Percentiles rank a stretch among this genome's conserved stretches.
Evolutionary conservation across 2,113 vertebrate genomes (phyloP).

Genomic region (Girardinichthys multiradiatus): DNA sequence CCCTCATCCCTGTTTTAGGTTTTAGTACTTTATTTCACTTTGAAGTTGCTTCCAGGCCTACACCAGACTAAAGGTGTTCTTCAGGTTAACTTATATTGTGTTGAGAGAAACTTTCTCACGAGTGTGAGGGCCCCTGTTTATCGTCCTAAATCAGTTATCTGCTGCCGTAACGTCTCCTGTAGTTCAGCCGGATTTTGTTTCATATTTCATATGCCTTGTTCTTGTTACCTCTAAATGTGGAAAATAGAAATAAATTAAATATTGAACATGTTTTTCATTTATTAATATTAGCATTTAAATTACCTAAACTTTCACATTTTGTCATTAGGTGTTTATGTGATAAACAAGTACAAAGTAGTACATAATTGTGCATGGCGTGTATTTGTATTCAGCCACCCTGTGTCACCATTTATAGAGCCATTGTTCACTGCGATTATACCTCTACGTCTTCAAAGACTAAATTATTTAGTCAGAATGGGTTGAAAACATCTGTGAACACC

Average conservation of each 20-base stretch:
- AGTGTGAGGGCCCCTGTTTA: not conserved
- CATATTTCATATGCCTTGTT: not conserved
- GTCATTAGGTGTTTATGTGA: not conserved
- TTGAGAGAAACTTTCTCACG: not conserved
- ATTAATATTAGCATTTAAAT: not conserved
- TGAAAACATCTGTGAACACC: too few relatives aligned
- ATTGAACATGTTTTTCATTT: not conserved
- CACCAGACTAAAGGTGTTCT: slow-evolving; percentile 49
- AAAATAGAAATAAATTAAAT: slow-evolving; percentile 21
- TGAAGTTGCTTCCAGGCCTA: slow-evolving; percentile 68
- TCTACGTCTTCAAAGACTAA: too few relatives aligned
- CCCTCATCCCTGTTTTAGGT: slow-evolving; percentile 65
- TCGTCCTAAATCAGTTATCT: slow-evolving; percentile 48
- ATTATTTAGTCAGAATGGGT: too few relatives aligned
- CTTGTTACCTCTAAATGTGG: slow-evolving; percentile 31
- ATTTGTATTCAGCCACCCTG: too few relatives aligned
- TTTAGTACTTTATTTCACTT: slow-evolving; percentile 62
- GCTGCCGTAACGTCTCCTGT: slow-evolving; percentile 25
- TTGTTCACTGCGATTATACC: too few relatives aligned
- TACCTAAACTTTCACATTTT: too few relatives aligned
- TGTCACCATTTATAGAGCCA: too few relatives aligned
- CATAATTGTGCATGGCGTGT: not conserved
- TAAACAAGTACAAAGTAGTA: not conserved
- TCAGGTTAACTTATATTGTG: slow-evolving; percentile 27
- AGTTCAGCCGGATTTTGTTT: slow-evolving; percentile 8